Conservation (phyloP, 2,797 vertebrate species). For the Enteromius unitaeniatus region DNA sequence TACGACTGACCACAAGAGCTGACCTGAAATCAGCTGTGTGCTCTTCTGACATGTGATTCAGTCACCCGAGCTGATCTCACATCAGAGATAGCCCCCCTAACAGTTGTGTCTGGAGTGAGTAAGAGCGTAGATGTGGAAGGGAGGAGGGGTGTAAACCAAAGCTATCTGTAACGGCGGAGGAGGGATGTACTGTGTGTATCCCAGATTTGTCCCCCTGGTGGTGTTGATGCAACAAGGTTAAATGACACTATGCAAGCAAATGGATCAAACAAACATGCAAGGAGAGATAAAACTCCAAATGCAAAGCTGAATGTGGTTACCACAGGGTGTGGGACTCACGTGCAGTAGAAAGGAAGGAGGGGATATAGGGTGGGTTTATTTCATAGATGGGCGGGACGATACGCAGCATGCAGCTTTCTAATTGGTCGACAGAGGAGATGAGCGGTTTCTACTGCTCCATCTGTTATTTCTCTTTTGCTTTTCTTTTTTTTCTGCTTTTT, state of each 20-base stretch:
- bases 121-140: constrained; percentile 32
- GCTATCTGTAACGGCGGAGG: not conserved
- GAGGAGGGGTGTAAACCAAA: constrained; percentile 13
- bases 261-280: not conserved
- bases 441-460: constrained; percentile 41
- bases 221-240: constrained; percentile 21
- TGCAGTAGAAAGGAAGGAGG: constrained; percentile 17
- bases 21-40: constrained; percentile 48
- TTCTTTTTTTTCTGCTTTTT: constrained; percentile 22
- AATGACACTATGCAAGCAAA: not conserved
- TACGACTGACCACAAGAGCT: constrained; percentile 16
- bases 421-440: constrained; percentile 43
- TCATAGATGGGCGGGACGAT: constrained; percentile 38
- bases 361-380: constrained; percentile 26
- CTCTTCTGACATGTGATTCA: constrained; percentile 11
- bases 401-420: constrained; percentile 7
- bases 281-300: not conserved
- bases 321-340: not conserved
- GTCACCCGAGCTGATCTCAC: constrained; percentile 25
- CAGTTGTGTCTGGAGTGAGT: constrained; percentile 22
- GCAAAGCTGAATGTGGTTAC: not conserved
- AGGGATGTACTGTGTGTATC: constrained; percentile 1
- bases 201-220: constrained; percentile 49
- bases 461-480: constrained; percentile 28
- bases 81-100: constrained; percentile 26